Conservation (phyloP, 2,888 invertebrate species). For the Lasioglossum lativentre region DNA sequence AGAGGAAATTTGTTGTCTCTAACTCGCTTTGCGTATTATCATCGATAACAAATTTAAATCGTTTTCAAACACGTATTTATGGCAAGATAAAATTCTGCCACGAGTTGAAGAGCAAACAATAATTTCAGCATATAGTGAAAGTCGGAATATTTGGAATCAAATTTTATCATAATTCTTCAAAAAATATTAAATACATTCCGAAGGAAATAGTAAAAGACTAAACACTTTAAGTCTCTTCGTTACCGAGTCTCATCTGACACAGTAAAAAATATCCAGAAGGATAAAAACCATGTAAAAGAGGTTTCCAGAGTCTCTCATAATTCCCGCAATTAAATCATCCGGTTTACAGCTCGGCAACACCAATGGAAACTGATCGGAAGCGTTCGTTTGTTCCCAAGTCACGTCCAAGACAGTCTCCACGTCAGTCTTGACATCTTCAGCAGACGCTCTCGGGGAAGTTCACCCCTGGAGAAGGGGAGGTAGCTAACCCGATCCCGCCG, state of each 20-base stretch:
- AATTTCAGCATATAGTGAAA: background rate
- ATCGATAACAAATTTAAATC: background rate
- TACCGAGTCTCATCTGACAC: background rate
- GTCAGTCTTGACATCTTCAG: slow-evolving; percentile 51
- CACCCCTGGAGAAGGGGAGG: slow-evolving; percentile 15
- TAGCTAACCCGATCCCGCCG: slow-evolving; percentile 27
- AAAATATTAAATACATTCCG: background rate
- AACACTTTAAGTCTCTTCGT: background rate
- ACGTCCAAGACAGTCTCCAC: slow-evolving; percentile 36
- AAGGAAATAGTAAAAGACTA: background rate
- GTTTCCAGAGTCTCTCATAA: background rate
- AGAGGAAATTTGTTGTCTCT: background rate
- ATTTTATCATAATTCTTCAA: background rate
- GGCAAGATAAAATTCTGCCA: too few species aligned
- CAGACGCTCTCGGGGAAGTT: slow-evolving; percentile 58
- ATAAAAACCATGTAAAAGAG: background rate
- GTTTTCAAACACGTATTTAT: background rate
- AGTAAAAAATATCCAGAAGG: background rate
- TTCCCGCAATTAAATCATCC: background rate
- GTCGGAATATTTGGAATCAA: background rate
- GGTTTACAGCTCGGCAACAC: background rate
- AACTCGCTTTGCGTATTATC: background rate
- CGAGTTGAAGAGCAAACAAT: too few species aligned
- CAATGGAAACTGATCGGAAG: slow-evolving; percentile 14
- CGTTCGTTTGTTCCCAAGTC: slow-evolving; percentile 7